Conservation (phyloP, 2,113 vertebrate species). For the Vulpes lagopus region DNA sequence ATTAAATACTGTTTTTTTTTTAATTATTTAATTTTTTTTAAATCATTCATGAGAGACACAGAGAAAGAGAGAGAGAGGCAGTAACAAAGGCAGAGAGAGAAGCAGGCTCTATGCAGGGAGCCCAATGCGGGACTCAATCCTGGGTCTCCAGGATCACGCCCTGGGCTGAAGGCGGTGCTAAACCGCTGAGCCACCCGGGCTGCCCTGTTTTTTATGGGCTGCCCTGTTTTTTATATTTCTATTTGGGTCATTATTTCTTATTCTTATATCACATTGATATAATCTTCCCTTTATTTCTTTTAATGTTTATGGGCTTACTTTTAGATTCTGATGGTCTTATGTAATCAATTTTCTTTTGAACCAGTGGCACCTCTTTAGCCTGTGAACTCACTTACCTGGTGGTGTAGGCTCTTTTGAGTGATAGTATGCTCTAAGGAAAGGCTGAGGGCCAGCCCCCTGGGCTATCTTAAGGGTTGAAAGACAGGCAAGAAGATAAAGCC, state of each 20-base stretch:
- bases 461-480: background rate
- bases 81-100: no score
- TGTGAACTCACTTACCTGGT: background rate
- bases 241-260: conserved; percentile 29
- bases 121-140: no score
- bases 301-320: conserved; percentile 16
- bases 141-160: no score
- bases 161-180: no score
- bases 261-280: background rate
- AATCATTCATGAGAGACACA: no score
- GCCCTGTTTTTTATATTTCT: background rate
- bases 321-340: conserved; percentile 4
- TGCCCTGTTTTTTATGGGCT: background rate
- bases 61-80: no score
- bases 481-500: background rate
- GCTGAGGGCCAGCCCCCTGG: background rate
- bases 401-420: background rate
- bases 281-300: conserved; percentile 35
- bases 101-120: no score
- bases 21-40: no score
- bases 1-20: background rate
- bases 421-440: background rate
- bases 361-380: background rate
- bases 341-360: conserved; percentile 29
- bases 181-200: no score